Conservation (phyloP, 2,888 invertebrate species). For the Lepidochitona cinerea region DNA sequence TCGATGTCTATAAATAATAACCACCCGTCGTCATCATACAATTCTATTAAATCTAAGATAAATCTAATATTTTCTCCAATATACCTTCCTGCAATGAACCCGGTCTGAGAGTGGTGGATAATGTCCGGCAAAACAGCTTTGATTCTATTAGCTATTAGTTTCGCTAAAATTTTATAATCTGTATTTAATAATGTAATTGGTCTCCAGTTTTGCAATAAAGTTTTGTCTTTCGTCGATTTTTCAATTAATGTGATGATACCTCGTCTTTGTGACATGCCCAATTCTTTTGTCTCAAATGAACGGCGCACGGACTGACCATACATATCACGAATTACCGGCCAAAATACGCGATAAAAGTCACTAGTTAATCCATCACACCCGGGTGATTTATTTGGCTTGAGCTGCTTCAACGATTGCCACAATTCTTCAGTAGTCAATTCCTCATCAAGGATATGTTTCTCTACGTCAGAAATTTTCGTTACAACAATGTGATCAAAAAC, state of each 20-base stretch:
- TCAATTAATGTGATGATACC: background rate
- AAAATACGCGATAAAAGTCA: too few species aligned
- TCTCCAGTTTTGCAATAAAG: background rate
- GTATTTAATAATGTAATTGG: too few species aligned
- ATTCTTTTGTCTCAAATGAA: background rate
- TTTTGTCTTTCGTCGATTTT: background rate
- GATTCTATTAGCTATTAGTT: background rate
- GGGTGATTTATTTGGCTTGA: background rate
- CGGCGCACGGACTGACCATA: background rate
- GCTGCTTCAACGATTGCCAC: background rate
- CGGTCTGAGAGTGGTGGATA: background rate
- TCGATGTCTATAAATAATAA: background rate
- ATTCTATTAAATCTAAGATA: background rate
- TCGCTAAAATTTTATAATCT: background rate
- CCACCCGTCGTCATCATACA: background rate
- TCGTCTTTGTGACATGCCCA: background rate
- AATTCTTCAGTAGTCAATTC: background rate
- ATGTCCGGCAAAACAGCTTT: too few species aligned
- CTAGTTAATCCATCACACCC: background rate
- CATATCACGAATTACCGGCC: background rate
- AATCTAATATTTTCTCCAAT: background rate
- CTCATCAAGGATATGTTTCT: background rate
- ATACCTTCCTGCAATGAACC: conserved; percentile 46
- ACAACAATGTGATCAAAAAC: too few species aligned
- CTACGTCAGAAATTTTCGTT: too few species aligned